Base-by-base conservation (phyloP, 2,113 vertebrate species). In the Peromyscus polionotus region DNA sequence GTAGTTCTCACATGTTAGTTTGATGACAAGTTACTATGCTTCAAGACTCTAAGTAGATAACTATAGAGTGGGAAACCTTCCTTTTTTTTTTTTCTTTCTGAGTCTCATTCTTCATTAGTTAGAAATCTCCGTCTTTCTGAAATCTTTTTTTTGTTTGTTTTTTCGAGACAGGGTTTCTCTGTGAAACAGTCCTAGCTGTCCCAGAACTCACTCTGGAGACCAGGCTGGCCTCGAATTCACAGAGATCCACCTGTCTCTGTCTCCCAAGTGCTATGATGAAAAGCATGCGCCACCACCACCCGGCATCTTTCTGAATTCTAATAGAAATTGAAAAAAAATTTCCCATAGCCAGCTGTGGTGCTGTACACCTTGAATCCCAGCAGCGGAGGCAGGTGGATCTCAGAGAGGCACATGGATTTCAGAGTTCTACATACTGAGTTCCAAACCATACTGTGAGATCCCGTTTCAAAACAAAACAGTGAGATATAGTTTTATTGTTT, bases 401-500 rank as follows among this genome's bases (percentile, higher is more conserved):
- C 36, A 24, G 26, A 36, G 28, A 48, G 39, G 57, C 16, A 72
- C 19, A 17, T 45, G n/a, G 13, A 61, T 33, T 42, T 48, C 36
- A 24, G 54, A 26, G 36, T n/a, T 57, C 20, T n/a, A 59, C 79
- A n/a, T 39, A 59, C 5, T 36, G 63, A 24, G 28, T 86, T 70
- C 17, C 19, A 70, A 13, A 14, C 22, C 13, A 65, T 3, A 28
- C 4, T 72, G 67, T 39, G 48, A 84, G n/a, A 42, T 14, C 36
- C 36, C 57, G 39, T 61, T 20, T 83, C 54, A 83, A 67, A 65
- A 70, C 14, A 70, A 73, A 92, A 84, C 26, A 94, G 24, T 81
- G 45, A 20, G 76, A 93, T 59, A 87, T 0, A 95, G 68, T 94
- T 88, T 92, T 31, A 90, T 81, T 12, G 85, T 87, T 96, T 86